These are phyloP conservation scores for Philypnodon macrostomus DNA, from an alignment of 2,797 vertebrate genomes.

Conservation along the genomic window DNA sequence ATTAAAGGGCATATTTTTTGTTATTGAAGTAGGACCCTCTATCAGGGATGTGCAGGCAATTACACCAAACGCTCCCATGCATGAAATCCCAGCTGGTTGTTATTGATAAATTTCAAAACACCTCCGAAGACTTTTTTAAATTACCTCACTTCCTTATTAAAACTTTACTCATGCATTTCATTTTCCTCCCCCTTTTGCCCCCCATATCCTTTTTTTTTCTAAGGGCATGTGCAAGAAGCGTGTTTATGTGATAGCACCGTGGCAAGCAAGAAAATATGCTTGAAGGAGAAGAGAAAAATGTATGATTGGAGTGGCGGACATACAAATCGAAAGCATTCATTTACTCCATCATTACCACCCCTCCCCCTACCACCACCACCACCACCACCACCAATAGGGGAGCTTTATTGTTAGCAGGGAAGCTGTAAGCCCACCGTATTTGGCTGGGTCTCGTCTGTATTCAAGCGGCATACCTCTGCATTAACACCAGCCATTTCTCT, in stretches of 20 bases:
- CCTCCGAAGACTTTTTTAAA: constrained; percentile 81
- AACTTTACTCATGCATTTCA: constrained; percentile 81
- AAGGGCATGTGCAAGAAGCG: constrained; percentile 38
- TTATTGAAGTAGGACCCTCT: constrained; percentile 78
- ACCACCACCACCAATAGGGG: constrained; percentile 51
- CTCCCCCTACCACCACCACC: no score
- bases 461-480: constrained; percentile 53
- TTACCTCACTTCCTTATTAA: constrained; percentile 79
- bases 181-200: constrained; percentile 29
- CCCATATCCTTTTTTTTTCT: constrained; percentile 13
- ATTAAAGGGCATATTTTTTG: constrained; percentile 74
- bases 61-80: constrained; percentile 81
- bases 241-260: constrained; percentile 54
- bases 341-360: constrained; percentile 71
- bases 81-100: constrained; percentile 83
- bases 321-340: constrained; percentile 66
- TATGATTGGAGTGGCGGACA: constrained; percentile 57
- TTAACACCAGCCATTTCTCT: constrained; percentile 73
- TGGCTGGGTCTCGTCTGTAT: constrained; percentile 52
- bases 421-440: constrained; percentile 52
- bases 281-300: constrained; percentile 10
- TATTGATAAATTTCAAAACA: constrained; percentile 84
- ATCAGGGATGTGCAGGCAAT: constrained; percentile 83
- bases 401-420: constrained; percentile 62
- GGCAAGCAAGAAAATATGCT: constrained; percentile 56